These are phyloP conservation scores for Zonitis immaculata DNA, from an alignment of 2,888 invertebrate genomes.

Conservation along the genomic window DNA sequence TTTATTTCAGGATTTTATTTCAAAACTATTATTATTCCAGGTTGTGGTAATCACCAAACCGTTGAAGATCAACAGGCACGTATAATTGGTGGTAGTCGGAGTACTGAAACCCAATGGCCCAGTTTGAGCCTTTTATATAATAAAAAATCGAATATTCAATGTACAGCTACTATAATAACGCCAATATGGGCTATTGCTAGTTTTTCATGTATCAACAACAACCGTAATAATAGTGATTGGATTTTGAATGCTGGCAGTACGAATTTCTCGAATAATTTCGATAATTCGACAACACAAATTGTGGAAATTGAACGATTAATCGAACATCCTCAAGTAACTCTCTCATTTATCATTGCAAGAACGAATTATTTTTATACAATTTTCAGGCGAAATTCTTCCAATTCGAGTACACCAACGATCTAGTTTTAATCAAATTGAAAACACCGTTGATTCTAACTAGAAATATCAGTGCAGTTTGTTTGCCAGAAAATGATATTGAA, in stretches of 20 bases:
- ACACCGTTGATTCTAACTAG: slow-evolving; percentile 52
- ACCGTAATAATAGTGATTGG: slow-evolving; percentile 39
- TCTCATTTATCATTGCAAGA: background rate
- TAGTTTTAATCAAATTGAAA: slow-evolving; percentile 53
- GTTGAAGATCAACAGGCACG: slow-evolving; percentile 45
- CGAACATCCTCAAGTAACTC: slow-evolving; percentile 53
- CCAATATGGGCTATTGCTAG: slow-evolving; percentile 52
- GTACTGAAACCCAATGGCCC: slow-evolving; percentile 54
- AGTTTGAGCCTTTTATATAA: slow-evolving; percentile 54
- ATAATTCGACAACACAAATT: slow-evolving; percentile 41
- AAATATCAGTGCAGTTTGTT: slow-evolving; percentile 56
- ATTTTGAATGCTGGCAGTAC: slow-evolving; percentile 43
- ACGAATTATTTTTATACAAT: slow-evolving; percentile 6
- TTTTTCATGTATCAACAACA: slow-evolving; percentile 50
- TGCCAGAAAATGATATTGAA: slow-evolving; percentile 51
- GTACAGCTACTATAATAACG: slow-evolving; percentile 51
- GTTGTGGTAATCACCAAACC: slow-evolving; percentile 39
- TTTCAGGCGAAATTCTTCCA: slow-evolving; percentile 53
- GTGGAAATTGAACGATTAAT: slow-evolving; percentile 49
- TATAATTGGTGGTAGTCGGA: slow-evolving; percentile 51
- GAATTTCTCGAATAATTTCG: slow-evolving; percentile 39
- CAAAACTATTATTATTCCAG: slow-evolving; percentile 4
- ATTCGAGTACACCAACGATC: slow-evolving; percentile 56
- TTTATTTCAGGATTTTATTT: slow-evolving; percentile 4
- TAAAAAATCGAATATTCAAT: slow-evolving; percentile 46